These are phyloP conservation scores for Pomacea maculata DNA, from an alignment of 1,140 invertebrate species.

Conservation along the genomic window DNA sequence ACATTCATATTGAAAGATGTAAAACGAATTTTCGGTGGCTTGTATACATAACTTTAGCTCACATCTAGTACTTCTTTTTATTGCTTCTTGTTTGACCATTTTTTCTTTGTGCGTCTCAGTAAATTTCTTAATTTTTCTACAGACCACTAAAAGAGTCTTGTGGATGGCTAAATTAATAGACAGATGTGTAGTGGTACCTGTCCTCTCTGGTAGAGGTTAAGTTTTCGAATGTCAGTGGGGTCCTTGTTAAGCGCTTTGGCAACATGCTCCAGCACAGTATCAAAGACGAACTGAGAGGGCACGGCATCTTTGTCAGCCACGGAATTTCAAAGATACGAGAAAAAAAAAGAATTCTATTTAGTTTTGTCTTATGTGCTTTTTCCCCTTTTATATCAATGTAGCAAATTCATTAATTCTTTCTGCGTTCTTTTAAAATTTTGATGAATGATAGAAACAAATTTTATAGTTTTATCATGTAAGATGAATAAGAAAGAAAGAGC, in stretches of 20 bases:
- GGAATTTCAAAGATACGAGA: not conserved
- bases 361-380: not conserved
- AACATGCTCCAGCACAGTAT: conserved; percentile 85
- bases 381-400: not conserved
- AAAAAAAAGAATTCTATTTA: not conserved
- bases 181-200: conserved; percentile 34
- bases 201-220: conserved; percentile 59
- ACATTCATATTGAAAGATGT: too few species aligned
- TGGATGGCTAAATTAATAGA: too few species aligned
- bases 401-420: not conserved
- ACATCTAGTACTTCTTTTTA: too few species aligned
- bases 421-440: too few species aligned
- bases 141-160: too few species aligned
- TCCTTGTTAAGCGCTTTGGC: conserved; percentile 74
- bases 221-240: conserved; percentile 69
- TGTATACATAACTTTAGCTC: too few species aligned
- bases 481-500: too few species aligned
- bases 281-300: conserved; percentile 67
- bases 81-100: too few species aligned
- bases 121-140: too few species aligned
- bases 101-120: too few species aligned
- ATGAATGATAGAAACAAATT: not conserved
- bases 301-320: conserved; percentile 38
- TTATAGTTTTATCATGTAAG: not conserved
- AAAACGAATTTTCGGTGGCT: too few species aligned